Percentiles rank a stretch among this genome's conserved stretches.
phyloP scores from a whole-genome alignment of 2,797 vertebrate genomes.

The Poliocrania exsul region DNA sequence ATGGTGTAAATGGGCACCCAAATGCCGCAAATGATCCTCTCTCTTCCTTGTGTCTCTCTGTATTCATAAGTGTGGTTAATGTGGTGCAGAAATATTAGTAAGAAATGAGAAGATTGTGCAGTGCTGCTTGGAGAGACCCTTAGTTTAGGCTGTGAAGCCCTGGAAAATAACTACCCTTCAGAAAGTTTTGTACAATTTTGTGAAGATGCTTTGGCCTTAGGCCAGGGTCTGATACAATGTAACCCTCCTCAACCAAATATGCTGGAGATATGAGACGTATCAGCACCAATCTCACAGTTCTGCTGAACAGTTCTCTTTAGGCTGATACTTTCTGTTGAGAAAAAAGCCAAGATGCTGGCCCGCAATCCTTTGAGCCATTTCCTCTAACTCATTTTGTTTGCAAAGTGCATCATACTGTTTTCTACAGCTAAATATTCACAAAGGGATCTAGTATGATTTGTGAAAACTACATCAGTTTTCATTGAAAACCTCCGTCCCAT shows the following conservation, averaged over 20 bases:
- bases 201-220: not conserved
- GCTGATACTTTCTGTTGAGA: not conserved
- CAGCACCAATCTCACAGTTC: not conserved
- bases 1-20: not conserved
- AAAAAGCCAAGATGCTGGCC: not conserved
- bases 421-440: not conserved
- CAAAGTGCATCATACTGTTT: not conserved
- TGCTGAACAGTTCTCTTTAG: not conserved
- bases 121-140: not conserved
- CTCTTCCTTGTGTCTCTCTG: not conserved
- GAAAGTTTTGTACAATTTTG: not conserved
- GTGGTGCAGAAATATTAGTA: not conserved
- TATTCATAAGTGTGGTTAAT: not conserved
- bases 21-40: not conserved
- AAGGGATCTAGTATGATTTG: not conserved
- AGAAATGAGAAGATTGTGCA: not conserved
- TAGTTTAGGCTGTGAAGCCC: not conserved
- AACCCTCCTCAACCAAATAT: not conserved
- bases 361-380: not conserved
- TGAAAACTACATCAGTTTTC: not conserved
- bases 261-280: not conserved
- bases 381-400: not conserved
- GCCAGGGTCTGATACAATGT: not conserved
- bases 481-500: not conserved
- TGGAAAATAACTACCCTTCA: not conserved